phyloP scores from a whole-genome alignment of 2,113 vertebrate species.

The Myrmecophaga tridactyla region DNA sequence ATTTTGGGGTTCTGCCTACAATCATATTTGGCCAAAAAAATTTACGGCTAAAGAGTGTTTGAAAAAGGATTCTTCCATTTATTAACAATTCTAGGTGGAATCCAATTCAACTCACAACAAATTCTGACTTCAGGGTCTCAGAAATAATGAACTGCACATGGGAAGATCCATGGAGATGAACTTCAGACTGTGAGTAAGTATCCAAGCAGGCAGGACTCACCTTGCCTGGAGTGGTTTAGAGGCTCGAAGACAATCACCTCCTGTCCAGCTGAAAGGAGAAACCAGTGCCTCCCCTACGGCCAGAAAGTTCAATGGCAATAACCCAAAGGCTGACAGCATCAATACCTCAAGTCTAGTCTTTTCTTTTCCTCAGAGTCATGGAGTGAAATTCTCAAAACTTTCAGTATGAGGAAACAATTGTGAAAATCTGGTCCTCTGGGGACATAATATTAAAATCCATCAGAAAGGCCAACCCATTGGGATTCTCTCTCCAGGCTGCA shows the following conservation, averaged over 20 bases:
- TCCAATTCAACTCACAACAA: not conserved
- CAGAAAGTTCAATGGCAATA: not conserved
- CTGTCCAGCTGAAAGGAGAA: not conserved
- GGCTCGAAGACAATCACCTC: fast-evolving
- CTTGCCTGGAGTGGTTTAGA: not conserved
- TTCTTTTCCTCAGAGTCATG: not conserved
- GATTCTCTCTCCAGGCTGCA: not conserved
- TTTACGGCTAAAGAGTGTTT: not conserved
- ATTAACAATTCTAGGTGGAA: not conserved
- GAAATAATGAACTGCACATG: not conserved
- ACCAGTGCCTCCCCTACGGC: not conserved
- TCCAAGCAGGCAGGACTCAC: not conserved
- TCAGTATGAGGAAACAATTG: not conserved
- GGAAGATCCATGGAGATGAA: not conserved
- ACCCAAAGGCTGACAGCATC: not conserved
- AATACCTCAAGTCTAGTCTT: not conserved
- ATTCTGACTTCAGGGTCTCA: not conserved
- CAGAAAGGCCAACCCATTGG: not conserved
- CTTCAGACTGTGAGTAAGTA: not conserved
- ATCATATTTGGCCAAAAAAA: not conserved
- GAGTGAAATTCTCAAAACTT: not conserved
- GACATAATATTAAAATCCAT: not conserved
- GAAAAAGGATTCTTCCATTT: not conserved
- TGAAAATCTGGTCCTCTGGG: not conserved
- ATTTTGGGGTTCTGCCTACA: not conserved